Evolutionary conservation across 2,888 invertebrate species (phyloP).

Genomic region (Brachyptera putata): DNA sequence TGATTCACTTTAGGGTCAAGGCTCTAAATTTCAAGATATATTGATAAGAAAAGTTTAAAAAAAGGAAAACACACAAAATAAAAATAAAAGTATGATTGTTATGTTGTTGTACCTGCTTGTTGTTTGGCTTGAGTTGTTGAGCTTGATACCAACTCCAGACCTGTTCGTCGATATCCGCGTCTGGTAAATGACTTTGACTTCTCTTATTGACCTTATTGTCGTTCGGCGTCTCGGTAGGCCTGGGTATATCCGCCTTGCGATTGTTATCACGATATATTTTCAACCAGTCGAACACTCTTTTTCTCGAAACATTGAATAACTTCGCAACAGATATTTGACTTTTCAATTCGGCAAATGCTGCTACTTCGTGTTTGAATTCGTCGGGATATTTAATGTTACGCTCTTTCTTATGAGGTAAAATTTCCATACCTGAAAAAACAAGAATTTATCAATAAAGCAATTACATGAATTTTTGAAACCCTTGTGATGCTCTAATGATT

Average conservation of each 20-base stretch:
- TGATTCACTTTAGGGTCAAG: no score
- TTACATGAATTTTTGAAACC: no score
- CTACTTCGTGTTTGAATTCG: constrained; percentile 38
- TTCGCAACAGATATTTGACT: constrained; percentile 37
- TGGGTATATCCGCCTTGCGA: not conserved
- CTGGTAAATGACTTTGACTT: constrained; percentile 20
- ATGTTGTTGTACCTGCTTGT: no score
- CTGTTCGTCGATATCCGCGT: constrained; percentile 34
- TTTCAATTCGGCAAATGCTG: constrained; percentile 35
- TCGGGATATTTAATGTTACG: constrained; percentile 35
- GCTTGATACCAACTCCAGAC: constrained; percentile 36
- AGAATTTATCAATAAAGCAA: not conserved
- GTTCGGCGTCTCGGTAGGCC: not conserved
- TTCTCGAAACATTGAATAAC: constrained; percentile 38
- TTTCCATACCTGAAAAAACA: not conserved
- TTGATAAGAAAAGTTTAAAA: no score
- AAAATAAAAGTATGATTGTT: no score
- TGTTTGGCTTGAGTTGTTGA: constrained; percentile 27
- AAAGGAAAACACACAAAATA: no score
- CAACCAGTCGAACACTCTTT: constrained; percentile 39
- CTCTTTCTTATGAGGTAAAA: not conserved
- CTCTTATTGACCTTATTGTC: not conserved
- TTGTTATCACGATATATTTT: constrained; percentile 16
- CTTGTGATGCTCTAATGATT: no score
- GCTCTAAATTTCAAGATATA: no score